phyloP scores from a whole-genome alignment of 1,140 invertebrate genomes.

The Drosophila trapezifrons region DNA sequence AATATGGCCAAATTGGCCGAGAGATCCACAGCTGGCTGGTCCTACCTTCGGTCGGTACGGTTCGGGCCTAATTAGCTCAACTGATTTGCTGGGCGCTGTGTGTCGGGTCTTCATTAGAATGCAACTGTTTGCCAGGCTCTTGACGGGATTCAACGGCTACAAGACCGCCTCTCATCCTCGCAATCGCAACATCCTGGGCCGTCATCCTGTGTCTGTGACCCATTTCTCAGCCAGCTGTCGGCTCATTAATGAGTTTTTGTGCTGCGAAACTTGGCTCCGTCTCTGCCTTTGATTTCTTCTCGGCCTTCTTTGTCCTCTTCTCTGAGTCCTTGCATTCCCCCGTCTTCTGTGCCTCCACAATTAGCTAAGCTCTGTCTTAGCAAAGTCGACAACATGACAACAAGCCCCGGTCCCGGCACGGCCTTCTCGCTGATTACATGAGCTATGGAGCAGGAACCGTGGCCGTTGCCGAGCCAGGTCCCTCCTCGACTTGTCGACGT shows the following conservation, averaged over 20 bases:
- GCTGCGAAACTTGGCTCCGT: constrained; percentile 45
- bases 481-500: constrained; percentile 27
- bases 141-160: constrained; percentile 15
- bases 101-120: constrained; percentile 64
- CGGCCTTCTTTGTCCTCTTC: constrained; percentile 6
- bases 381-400: constrained; percentile 50
- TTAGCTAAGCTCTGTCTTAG: constrained; percentile 54
- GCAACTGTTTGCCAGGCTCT: constrained; percentile 67
- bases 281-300: constrained; percentile 47
- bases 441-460: constrained; percentile 3
- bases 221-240: constrained; percentile 61
- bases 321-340: too few species aligned
- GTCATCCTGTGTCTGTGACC: constrained; percentile 46
- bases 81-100: constrained; percentile 21
- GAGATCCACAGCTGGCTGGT: constrained; percentile 10
- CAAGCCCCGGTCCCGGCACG: constrained; percentile 1
- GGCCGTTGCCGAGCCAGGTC: not conserved
- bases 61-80: constrained; percentile 55
- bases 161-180: constrained; percentile 12
- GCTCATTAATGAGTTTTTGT: constrained; percentile 78
- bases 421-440: constrained; percentile 23
- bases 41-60: constrained; percentile 10
- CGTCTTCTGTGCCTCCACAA: constrained; percentile 26
- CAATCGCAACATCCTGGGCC: constrained; percentile 23
- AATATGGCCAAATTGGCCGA: constrained; percentile 40